These are phyloP conservation scores for Rhynchomys soricoides DNA, from an alignment of 2,113 vertebrate species.

Conservation along the genomic window DNA sequence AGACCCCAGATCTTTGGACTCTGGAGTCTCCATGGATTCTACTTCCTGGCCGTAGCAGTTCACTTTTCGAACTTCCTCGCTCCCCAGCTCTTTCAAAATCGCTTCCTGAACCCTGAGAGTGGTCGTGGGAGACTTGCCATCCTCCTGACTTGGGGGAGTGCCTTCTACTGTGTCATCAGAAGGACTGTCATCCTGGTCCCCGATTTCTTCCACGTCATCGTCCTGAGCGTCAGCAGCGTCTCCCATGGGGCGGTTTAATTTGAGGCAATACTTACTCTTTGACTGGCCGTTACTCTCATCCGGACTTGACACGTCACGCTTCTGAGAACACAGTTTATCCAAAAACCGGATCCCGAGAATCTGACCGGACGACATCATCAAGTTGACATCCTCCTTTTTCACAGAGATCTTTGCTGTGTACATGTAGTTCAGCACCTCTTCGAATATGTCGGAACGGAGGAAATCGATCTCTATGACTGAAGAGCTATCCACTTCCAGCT, in stretches of 20 bases:
- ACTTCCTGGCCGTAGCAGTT: conserved; percentile 99
- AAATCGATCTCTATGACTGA: conserved; percentile 98
- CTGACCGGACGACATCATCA: conserved; percentile 99
- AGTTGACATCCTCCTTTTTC: conserved; percentile 97
- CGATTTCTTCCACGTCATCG: conserved; percentile 94
- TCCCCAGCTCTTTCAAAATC: conserved; percentile 96
- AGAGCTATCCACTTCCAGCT: conserved; percentile 96
- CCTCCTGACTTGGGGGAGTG: conserved; percentile 90
- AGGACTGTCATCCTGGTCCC: conserved; percentile 93
- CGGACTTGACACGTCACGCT: conserved; percentile 94
- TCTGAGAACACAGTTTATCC: conserved; percentile 98
- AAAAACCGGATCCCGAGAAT: conserved; percentile 98
- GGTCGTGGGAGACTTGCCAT: conserved; percentile 91
- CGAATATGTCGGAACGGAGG: conserved; percentile 97
- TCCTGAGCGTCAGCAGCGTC: conserved; percentile 89
- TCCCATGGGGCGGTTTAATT: conserved; percentile 90
- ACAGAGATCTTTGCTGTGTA: conserved; percentile 98
- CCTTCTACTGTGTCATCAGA: conserved; percentile 92
- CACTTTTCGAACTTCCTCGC: conserved; percentile 97
- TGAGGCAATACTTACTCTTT: conserved; percentile 91
- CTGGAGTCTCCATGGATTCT: conserved; percentile 92
- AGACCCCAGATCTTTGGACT: conserved; percentile 91
- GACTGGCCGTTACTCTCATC: conserved; percentile 90
- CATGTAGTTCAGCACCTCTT: conserved; percentile 99
- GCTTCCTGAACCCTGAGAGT: conserved; percentile 96